A percentile compares a stretch with the other conserved stretches of the same genome.
Conservation (phyloP, 2,888 invertebrate genomes). For the Apotomis capreana region DNA sequence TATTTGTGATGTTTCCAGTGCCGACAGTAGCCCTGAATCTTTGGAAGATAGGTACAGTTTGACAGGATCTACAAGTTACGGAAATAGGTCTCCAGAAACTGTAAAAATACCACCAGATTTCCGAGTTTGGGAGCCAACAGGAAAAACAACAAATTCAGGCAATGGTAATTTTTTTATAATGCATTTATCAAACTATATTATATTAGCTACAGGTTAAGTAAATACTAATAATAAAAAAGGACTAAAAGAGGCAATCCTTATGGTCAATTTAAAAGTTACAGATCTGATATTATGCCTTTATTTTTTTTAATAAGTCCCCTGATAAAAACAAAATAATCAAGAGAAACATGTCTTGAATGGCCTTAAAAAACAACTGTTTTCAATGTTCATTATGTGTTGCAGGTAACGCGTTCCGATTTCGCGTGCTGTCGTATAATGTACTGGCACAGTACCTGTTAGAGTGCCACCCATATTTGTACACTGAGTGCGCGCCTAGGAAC, state of each 20-base stretch:
- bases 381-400: constrained; percentile 44
- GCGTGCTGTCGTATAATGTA: constrained; percentile 93
- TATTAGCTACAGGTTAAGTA: too few species aligned
- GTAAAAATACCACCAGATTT: constrained; percentile 59
- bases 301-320: too few species aligned
- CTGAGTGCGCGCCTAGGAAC: constrained; percentile 78
- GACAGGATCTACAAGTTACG: constrained; percentile 44
- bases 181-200: too few species aligned
- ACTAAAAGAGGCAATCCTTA: too few species aligned
- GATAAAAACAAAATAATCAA: too few species aligned
- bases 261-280: too few species aligned
- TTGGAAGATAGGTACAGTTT: constrained; percentile 43
- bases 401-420: constrained; percentile 81
- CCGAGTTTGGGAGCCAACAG: constrained; percentile 66
- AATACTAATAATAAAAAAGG: too few species aligned
- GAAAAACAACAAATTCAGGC: constrained; percentile 47
- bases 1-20: constrained; percentile 49
- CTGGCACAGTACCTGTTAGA: constrained; percentile 92
- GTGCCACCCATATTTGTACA: constrained; percentile 89
- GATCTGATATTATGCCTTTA: too few species aligned
- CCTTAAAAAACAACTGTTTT: too few species aligned
- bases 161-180: constrained; percentile 50
- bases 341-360: too few species aligned
- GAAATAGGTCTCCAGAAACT: constrained; percentile 30
- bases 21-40: constrained; percentile 44